phyloP scores from a whole-genome alignment of 1,140 invertebrate genomes.

The Drosophila busckii region DNA sequence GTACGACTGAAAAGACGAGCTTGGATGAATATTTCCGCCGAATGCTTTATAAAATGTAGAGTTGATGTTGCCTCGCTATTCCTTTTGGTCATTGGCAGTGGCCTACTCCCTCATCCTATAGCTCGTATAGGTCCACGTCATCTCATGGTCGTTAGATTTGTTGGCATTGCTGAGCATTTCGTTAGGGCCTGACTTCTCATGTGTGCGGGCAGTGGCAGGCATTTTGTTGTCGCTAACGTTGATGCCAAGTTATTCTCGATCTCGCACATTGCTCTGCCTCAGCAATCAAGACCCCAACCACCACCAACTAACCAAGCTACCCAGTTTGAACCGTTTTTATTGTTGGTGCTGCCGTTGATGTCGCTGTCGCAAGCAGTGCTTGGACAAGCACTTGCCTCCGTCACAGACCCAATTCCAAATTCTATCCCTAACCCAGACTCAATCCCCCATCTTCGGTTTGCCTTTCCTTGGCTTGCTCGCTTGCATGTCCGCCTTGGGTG shows the following conservation, averaged over 20 bases:
- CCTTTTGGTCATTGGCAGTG: conserved; percentile 73
- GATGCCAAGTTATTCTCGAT: conserved; percentile 68
- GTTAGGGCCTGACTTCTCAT: conserved; percentile 33
- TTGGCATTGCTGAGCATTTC: conserved; percentile 31
- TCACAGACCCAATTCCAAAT: conserved; percentile 26
- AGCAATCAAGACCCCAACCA: too few species aligned
- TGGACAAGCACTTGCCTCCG: conserved; percentile 18
- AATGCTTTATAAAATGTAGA: conserved; percentile 72
- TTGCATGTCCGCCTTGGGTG: conserved; percentile 62
- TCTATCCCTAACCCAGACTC: conserved; percentile 31
- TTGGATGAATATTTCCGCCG: conserved; percentile 72
- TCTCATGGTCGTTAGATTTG: conserved; percentile 59
- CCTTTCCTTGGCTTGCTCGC: too few species aligned
- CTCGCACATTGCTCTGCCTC: conserved; percentile 15
- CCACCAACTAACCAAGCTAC: conserved; percentile 26
- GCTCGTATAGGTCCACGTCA: conserved; percentile 44
- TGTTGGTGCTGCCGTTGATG: conserved; percentile 21
- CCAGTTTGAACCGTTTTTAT: conserved; percentile 25
- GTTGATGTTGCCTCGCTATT: conserved; percentile 58
- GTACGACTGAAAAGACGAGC: conserved; percentile 60
- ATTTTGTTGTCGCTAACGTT: conserved; percentile 56
- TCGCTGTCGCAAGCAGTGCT: conserved; percentile 23
- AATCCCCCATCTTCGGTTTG: conserved; percentile 8
- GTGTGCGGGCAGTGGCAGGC: conserved; percentile 63
- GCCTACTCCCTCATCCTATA: conserved; percentile 5